These are phyloP conservation scores for Orthosia gracilis DNA, from an alignment of 2,888 invertebrate genomes.

Conservation along the genomic window DNA sequence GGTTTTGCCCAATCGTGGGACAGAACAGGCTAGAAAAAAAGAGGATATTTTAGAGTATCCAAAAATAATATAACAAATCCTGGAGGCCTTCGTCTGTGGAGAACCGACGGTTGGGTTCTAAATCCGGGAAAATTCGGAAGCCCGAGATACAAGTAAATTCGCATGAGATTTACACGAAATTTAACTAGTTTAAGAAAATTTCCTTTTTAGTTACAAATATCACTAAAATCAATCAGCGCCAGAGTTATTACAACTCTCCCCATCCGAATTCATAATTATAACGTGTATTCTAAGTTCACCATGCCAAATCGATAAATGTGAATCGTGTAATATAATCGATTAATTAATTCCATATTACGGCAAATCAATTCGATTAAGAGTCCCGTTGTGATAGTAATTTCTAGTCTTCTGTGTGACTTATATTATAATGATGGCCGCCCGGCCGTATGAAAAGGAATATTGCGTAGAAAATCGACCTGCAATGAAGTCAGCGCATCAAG, in stretches of 20 bases:
- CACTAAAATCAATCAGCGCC: constrained; percentile 12
- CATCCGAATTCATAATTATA: constrained; percentile 5
- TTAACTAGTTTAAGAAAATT: neutral
- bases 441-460: constrained; percentile 58
- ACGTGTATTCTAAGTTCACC: constrained; percentile 43
- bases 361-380: constrained; percentile 61
- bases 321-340: constrained; percentile 62
- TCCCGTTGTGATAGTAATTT: constrained; percentile 60
- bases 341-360: constrained; percentile 49
- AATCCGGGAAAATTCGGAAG: too few species aligned
- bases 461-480: constrained; percentile 55
- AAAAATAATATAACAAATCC: too few species aligned
- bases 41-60: too few species aligned
- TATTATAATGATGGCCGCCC: constrained; percentile 48
- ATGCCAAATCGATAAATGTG: constrained; percentile 46
- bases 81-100: too few species aligned
- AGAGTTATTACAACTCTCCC: neutral
- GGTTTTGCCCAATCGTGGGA: too few species aligned
- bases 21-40: too few species aligned
- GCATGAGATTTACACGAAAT: too few species aligned
- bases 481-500: constrained; percentile 40
- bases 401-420: constrained; percentile 40
- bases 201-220: neutral
- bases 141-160: too few species aligned
- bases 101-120: too few species aligned